These are phyloP conservation scores for Microtus richardsoni DNA, from an alignment of 2,113 vertebrate species.

Conservation along the genomic window DNA sequence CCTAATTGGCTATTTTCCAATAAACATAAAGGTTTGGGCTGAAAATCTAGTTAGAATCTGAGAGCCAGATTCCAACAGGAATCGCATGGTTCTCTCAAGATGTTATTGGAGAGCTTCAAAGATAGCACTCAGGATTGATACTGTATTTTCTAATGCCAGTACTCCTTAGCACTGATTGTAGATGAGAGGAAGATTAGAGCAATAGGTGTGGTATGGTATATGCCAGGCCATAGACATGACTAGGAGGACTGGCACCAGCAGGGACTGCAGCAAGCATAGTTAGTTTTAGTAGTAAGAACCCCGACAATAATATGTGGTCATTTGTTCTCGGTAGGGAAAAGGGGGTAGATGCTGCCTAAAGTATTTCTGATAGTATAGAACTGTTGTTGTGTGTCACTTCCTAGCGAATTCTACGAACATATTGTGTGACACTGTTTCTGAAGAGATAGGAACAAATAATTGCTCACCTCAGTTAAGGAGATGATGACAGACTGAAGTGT, in stretches of 20 bases:
- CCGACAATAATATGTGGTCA: background rate
- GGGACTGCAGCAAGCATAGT: background rate
- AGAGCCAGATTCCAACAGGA: slow-evolving; percentile 2
- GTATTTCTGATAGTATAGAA: background rate
- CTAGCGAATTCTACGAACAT: background rate
- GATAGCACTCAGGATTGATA: background rate
- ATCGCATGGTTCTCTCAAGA: background rate
- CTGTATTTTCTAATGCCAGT: background rate
- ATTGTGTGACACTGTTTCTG: background rate
- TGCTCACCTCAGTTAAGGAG: background rate
- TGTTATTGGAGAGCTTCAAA: background rate
- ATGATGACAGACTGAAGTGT: background rate
- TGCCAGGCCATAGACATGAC: background rate
- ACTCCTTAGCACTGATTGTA: background rate
- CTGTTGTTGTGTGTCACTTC: background rate
- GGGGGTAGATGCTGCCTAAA: background rate
- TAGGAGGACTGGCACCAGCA: background rate
- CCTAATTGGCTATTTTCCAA: background rate
- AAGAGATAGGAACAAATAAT: background rate
- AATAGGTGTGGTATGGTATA: background rate
- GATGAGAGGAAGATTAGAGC: background rate
- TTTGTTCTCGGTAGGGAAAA: background rate
- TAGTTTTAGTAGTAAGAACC: background rate
- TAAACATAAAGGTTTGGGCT: background rate
- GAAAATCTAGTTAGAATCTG: slow-evolving; percentile 12